These are phyloP conservation scores for Lasioglossum villosulum DNA, from an alignment of 2,888 invertebrate species.

Conservation along the genomic window DNA sequence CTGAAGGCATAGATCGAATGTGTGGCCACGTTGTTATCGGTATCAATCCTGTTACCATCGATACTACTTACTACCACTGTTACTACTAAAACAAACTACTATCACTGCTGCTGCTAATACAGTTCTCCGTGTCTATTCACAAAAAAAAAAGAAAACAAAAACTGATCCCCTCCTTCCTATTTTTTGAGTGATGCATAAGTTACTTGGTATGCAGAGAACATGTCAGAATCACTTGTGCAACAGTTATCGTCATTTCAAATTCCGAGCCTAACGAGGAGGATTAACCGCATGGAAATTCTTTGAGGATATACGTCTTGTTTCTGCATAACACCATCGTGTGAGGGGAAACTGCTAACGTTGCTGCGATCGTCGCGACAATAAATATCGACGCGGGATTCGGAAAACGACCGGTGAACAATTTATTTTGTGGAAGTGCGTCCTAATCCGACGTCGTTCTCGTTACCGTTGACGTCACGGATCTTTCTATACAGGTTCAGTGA, in stretches of 20 bases:
- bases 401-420: constrained; percentile 62
- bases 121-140: constrained; percentile 39
- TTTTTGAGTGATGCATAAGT: constrained; percentile 46
- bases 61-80: not conserved
- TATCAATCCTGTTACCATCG: constrained; percentile 3
- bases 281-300: constrained; percentile 80
- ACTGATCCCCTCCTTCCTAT: constrained; percentile 57
- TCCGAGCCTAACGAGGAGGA: constrained; percentile 70
- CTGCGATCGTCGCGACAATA: constrained; percentile 69
- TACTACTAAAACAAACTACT: constrained; percentile 18
- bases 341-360: constrained; percentile 66
- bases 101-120: constrained; percentile 32
- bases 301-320: constrained; percentile 70
- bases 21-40: constrained; percentile 1
- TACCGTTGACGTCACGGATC: constrained; percentile 32
- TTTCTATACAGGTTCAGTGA: constrained; percentile 36
- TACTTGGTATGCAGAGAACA: constrained; percentile 42
- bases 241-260: constrained; percentile 51
- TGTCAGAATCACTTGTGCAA: constrained; percentile 42
- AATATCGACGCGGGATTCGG: constrained; percentile 69
- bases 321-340: constrained; percentile 66
- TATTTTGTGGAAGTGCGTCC: constrained; percentile 58
- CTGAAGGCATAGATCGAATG: constrained; percentile 22
- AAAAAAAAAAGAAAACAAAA: not conserved
- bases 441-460: constrained; percentile 27